Evolutionary conservation across 2,797 vertebrate genomes (phyloP).

Genomic region (Bradypodion pumilum): DNA sequence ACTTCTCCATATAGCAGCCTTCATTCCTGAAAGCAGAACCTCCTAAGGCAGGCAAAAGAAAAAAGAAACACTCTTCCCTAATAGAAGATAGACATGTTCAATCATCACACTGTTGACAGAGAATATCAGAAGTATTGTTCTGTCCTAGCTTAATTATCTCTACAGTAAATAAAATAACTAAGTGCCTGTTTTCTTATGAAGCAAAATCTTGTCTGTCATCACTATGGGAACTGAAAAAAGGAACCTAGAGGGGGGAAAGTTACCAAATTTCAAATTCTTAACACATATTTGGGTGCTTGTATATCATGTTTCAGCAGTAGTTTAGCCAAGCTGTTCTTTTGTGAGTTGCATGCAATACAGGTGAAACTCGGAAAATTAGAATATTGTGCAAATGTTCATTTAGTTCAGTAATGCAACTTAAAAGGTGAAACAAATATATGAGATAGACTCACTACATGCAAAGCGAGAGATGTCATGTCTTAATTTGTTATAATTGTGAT

Average conservation of each 20-base stretch:
- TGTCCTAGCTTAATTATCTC: background rate
- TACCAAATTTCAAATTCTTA: constrained; percentile 7
- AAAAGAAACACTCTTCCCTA: background rate
- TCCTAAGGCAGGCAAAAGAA: background rate
- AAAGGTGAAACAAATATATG: too few species aligned
- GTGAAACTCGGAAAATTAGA: too few species aligned
- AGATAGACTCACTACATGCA: too few species aligned
- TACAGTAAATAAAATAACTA: constrained; percentile 11
- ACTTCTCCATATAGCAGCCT: background rate
- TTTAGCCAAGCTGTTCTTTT: background rate
- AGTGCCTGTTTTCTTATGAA: background rate
- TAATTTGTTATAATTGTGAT: too few species aligned
- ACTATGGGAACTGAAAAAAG: background rate
- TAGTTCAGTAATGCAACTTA: too few species aligned
- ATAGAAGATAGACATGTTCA: background rate
- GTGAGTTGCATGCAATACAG: background rate
- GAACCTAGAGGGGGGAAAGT: background rate
- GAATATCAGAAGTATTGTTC: background rate
- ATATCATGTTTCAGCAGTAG: background rate
- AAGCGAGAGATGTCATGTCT: too few species aligned
- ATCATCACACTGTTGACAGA: background rate
- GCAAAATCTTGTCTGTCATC: background rate
- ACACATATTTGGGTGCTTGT: background rate
- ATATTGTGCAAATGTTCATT: too few species aligned
- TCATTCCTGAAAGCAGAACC: background rate